Evolutionary conservation across 1,140 invertebrate species (phyloP).

Genomic region (Aphelenchoides avenae): DNA sequence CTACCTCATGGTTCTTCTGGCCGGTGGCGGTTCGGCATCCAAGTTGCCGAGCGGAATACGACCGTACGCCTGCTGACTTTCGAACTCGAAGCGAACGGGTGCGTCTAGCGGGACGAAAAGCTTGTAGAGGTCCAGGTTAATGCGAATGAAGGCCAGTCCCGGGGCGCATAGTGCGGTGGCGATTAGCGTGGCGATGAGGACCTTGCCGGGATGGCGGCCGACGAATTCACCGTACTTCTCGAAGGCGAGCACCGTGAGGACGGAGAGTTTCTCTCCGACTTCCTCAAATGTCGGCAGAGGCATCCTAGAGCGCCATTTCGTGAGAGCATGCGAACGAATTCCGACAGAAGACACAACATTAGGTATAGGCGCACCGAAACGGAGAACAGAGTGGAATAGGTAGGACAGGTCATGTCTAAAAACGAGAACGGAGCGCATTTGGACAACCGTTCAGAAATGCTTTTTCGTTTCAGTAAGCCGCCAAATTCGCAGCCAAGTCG

Average conservation of each 20-base stretch:
- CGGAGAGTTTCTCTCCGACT: too few species aligned
- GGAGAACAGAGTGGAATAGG: too few species aligned
- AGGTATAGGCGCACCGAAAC: too few species aligned
- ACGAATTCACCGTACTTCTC: constrained; percentile 37
- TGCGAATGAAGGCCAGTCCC: constrained; percentile 46
- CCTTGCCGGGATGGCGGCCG: constrained; percentile 45
- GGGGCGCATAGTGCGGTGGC: constrained; percentile 45
- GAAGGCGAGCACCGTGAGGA: constrained; percentile 35
- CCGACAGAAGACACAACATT: too few species aligned
- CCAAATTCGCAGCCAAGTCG: too few species aligned
- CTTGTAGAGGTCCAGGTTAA: constrained; percentile 58
- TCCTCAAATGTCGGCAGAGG: too few species aligned
- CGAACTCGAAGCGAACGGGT: constrained; percentile 51
- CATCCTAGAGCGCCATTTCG: too few species aligned
- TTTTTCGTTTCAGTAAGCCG: too few species aligned
- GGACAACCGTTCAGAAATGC: too few species aligned
- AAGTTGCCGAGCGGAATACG: constrained; percentile 36
- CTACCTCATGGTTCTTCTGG: not conserved
- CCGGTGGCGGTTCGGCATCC: constrained; percentile 12
- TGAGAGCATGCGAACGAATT: too few species aligned
- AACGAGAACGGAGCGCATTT: too few species aligned
- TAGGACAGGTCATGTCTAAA: too few species aligned
- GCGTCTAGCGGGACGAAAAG: constrained; percentile 57
- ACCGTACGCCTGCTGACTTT: constrained; percentile 37
- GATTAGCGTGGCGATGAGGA: constrained; percentile 30